These are phyloP conservation scores for Pandemis corylana DNA, from an alignment of 2,888 invertebrate genomes.

Conservation along the genomic window DNA sequence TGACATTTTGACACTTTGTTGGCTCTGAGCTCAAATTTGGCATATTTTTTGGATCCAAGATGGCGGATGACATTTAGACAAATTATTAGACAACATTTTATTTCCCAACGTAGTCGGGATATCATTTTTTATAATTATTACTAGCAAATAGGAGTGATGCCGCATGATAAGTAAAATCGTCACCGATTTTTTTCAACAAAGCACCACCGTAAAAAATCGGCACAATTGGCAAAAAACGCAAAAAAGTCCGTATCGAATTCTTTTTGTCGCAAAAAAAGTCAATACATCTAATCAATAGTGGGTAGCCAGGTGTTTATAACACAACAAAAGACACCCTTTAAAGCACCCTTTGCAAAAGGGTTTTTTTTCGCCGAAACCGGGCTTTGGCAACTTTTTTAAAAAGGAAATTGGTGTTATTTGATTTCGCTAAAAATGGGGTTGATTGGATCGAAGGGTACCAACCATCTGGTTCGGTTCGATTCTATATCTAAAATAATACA, in stretches of 20 bases:
- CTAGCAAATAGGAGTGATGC: too few species aligned
- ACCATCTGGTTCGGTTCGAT: background rate
- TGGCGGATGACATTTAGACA: too few species aligned
- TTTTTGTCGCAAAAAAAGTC: conserved; percentile 17
- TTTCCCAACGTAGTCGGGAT: too few species aligned
- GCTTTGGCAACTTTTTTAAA: conserved; percentile 7
- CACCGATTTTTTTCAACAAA: background rate
- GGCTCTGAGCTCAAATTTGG: too few species aligned
- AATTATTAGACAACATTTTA: too few species aligned
- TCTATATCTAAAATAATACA: too few species aligned
- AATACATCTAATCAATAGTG: conserved; percentile 32
- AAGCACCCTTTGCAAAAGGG: conserved; percentile 29
- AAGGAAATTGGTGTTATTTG: conserved; percentile 34
- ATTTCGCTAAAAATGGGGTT: conserved; percentile 25
- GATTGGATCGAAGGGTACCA: background rate
- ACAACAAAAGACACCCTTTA: conserved; percentile 17
- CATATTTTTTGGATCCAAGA: too few species aligned
- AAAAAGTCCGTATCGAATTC: conserved; percentile 12
- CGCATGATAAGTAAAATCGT: too few species aligned
- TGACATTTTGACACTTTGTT: too few species aligned
- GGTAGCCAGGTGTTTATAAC: conserved; percentile 23
- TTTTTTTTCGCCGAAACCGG: conserved; percentile 25
- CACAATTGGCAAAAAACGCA: background rate
- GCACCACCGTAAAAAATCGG: background rate
- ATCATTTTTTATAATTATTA: too few species aligned